Conservation (phyloP, 53 echinoderm and acorn worm species). For the Patiria pectinifera region DNA sequence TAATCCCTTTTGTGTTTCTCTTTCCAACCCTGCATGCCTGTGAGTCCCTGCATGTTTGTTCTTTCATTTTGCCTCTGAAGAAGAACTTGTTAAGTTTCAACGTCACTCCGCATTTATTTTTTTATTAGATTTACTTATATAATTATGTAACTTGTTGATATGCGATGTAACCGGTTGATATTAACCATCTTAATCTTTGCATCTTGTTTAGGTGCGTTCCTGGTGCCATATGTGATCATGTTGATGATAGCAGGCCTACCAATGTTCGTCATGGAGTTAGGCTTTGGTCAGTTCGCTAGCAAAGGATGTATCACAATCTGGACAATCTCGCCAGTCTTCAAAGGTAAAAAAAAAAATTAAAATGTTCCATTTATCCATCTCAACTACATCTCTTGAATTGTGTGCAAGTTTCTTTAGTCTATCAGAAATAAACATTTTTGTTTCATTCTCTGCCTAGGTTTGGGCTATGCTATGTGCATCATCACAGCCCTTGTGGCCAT, state of each 20-base stretch:
- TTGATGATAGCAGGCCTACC: conserved; percentile 63
- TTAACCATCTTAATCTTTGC: too few species aligned
- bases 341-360: conserved; percentile 51
- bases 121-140: too few species aligned
- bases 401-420: neutral
- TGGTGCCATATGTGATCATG: conserved; percentile 30
- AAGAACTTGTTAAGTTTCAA: too few species aligned
- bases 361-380: neutral
- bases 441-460: conserved; percentile 40
- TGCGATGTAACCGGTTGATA: too few species aligned
- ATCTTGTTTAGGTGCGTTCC: conserved; percentile 21
- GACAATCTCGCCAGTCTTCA: conserved; percentile 71
- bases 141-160: too few species aligned
- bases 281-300: conserved; percentile 77
- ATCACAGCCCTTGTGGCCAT: conserved; percentile 78
- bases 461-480: conserved; percentile 79
- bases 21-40: too few species aligned
- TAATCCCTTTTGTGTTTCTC: too few species aligned
- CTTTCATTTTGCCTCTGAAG: too few species aligned
- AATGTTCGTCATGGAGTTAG: conserved; percentile 71
- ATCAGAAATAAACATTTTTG: too few species aligned
- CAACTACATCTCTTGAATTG: neutral
- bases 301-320: conserved; percentile 60
- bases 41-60: too few species aligned
- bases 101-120: too few species aligned